These are phyloP conservation scores for Drosophila quinaria DNA, from an alignment of 2,888 invertebrate species.

Conservation along the genomic window DNA sequence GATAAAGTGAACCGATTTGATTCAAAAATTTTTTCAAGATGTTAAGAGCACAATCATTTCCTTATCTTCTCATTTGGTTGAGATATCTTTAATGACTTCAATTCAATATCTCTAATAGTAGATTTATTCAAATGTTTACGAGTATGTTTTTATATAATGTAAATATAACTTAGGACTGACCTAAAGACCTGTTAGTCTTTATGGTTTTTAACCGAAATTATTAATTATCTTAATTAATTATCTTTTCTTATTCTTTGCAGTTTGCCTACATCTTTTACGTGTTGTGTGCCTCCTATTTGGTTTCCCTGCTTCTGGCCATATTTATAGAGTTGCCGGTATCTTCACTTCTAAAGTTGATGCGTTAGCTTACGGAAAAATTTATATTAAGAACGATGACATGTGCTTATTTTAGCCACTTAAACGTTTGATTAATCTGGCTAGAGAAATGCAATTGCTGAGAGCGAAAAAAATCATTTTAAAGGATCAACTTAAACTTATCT, in stretches of 20 bases:
- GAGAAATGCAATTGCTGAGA: background rate
- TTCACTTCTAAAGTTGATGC: slow-evolving; percentile 76
- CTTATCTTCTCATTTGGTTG: too few relatives aligned
- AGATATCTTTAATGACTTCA: too few relatives aligned
- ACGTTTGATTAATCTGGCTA: background rate
- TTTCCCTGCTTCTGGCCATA: slow-evolving; percentile 77
- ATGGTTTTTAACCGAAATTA: background rate
- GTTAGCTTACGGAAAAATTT: slow-evolving; percentile 47
- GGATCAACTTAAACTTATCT: too few relatives aligned
- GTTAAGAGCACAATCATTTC: too few relatives aligned
- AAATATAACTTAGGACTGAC: too few relatives aligned
- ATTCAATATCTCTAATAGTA: too few relatives aligned
- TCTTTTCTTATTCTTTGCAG: slow-evolving; percentile 46
- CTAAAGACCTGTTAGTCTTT: too few relatives aligned
- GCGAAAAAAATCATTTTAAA: background rate
- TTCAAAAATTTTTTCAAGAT: too few relatives aligned
- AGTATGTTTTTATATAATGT: too few relatives aligned
- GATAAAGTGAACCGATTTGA: too few relatives aligned
- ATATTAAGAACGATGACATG: slow-evolving; percentile 13
- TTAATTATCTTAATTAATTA: background rate
- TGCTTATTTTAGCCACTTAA: background rate
- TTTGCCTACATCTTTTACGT: slow-evolving; percentile 79
- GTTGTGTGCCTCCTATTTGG: slow-evolving; percentile 71
- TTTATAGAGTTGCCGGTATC: slow-evolving; percentile 81
- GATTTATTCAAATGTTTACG: too few relatives aligned